phyloP scores from a whole-genome alignment of 2,113 vertebrate species.

The Grammomys dolichurus region DNA sequence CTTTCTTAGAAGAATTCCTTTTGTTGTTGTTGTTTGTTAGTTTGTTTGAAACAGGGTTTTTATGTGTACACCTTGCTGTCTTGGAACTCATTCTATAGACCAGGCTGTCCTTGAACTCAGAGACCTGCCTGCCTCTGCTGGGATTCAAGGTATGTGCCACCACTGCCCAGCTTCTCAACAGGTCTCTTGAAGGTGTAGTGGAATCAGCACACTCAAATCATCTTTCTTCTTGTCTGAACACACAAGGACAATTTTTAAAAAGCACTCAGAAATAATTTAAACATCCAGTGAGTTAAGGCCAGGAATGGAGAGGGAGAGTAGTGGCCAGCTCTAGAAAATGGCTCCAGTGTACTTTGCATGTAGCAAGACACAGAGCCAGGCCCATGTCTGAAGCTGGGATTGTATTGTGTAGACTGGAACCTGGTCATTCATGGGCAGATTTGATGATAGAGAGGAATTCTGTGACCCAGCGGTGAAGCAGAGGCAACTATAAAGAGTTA shows the following conservation, averaged over 20 bases:
- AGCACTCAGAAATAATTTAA: background rate
- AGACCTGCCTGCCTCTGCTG: background rate
- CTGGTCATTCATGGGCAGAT: background rate
- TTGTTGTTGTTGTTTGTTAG: background rate
- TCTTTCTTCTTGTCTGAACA: conserved; percentile 16
- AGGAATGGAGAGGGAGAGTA: background rate
- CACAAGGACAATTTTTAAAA: background rate
- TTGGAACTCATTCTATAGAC: background rate
- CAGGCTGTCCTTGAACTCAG: background rate
- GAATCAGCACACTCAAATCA: background rate
- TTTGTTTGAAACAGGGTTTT: background rate
- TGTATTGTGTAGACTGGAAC: background rate
- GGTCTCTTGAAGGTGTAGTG: background rate
- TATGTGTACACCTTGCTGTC: background rate
- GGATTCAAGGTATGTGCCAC: background rate
- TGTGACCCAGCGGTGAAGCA: background rate
- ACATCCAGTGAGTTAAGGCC: background rate
- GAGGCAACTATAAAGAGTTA: background rate
- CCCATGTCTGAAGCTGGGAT: rapidly evolving
- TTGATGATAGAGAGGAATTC: background rate
- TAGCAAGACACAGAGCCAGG: background rate
- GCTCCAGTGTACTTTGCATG: rapidly evolving
- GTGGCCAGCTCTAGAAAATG: background rate
- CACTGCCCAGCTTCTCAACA: background rate
- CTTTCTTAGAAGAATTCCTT: background rate